Evolutionary conservation across 2,797 vertebrate species (phyloP).

Genomic region (Sciurus vulgaris): DNA sequence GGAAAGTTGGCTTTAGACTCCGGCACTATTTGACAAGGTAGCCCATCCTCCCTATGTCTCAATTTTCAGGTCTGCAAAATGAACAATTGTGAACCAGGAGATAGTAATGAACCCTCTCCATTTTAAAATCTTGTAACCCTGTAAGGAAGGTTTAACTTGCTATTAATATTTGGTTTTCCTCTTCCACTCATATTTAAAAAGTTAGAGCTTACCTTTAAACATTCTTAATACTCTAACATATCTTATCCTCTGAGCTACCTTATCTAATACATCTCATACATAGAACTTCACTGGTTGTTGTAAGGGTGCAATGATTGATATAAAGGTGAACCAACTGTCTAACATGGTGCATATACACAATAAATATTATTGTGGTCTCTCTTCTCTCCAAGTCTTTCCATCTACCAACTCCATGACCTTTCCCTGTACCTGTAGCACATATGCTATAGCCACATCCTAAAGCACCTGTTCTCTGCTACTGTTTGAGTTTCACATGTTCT

Average conservation of each 20-base stretch:
- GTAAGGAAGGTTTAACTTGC: not conserved
- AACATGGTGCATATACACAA: not conserved
- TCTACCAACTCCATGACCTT: not conserved
- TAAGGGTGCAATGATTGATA: not conserved
- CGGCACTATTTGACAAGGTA: fast-evolving
- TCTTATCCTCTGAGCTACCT: not conserved
- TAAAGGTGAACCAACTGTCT: not conserved
- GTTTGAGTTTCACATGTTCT: not conserved
- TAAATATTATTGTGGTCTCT: not conserved
- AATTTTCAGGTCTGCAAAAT: not conserved
- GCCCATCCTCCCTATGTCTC: not conserved
- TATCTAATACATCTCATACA: not conserved
- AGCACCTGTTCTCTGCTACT: not conserved
- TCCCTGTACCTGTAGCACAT: not conserved
- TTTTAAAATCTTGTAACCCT: not conserved
- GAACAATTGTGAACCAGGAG: not conserved
- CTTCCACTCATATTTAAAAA: slow-evolving; percentile 16
- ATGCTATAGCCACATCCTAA: fast-evolving
- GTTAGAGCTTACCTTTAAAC: not conserved
- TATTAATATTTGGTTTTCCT: not conserved
- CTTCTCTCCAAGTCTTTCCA: not conserved
- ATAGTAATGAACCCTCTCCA: not conserved
- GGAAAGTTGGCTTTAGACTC: not conserved
- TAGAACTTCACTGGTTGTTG: fast-evolving
- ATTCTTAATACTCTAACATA: not conserved